Conservation (phyloP, 2,797 vertebrate species). For the Odontamblyopus lacepedii region DNA sequence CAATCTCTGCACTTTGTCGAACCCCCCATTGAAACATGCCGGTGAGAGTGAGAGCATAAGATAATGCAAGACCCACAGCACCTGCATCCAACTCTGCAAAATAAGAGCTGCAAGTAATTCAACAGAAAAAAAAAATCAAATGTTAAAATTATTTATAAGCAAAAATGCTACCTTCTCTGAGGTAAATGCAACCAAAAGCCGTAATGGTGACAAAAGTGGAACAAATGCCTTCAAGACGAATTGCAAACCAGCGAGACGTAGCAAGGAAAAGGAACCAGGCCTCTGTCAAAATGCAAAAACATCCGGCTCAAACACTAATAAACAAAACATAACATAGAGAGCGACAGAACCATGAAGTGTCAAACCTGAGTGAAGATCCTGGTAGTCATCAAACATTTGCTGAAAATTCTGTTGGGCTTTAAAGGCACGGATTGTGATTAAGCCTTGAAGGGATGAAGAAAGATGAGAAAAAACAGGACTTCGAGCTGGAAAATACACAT, state of each 20-base stretch:
- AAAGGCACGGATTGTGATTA: constrained; percentile 93
- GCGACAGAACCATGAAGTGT: background rate
- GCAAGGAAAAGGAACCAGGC: constrained; percentile 95
- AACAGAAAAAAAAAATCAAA: background rate
- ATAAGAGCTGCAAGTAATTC: constrained; percentile 5
- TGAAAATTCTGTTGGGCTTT: constrained; percentile 88
- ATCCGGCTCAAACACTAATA: background rate
- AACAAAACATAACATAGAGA: background rate
- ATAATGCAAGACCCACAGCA: constrained; percentile 88
- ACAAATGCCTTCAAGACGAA: constrained; percentile 94
- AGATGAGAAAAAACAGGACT: constrained; percentile 95
- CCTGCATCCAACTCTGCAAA: constrained; percentile 82
- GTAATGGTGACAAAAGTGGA: constrained; percentile 86
- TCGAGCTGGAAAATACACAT: constrained; percentile 73
- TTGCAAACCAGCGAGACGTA: constrained; percentile 93
- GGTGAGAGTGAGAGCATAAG: constrained; percentile 90
- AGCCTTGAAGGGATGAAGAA: constrained; percentile 91
- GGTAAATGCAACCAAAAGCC: constrained; percentile 86
- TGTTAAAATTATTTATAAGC: background rate
- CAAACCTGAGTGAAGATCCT: constrained; percentile 92
- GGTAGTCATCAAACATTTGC: constrained; percentile 88
- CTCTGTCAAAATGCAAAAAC: constrained; percentile 68
- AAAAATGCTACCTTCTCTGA: constrained; percentile 83
- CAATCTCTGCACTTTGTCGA: constrained; percentile 92
- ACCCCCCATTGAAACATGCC: constrained; percentile 98